Base-by-base conservation (phyloP, 2,113 vertebrate genomes). In the Aramus guarauna region DNA sequence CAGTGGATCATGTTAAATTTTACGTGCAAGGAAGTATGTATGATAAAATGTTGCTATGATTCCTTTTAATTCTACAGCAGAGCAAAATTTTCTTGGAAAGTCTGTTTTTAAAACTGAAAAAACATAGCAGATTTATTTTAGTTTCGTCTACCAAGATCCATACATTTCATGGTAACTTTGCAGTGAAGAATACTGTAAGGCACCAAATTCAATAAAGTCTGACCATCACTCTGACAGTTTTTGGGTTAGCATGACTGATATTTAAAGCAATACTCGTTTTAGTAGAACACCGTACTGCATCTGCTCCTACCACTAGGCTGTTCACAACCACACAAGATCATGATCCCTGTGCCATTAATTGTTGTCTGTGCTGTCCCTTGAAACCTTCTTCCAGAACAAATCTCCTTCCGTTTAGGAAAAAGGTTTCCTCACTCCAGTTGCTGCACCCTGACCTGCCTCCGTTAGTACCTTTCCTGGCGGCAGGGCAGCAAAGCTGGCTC, bases 101-200 rank as follows among this genome's bases (percentile, higher is more conserved):
- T 21, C 13, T 92, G 43, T 26, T 92, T 94, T 72, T 63, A 77
- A 81, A 96, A 80, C 52, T 90, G 66, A n/a, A 88, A 80, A 90
- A 87, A 63, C 20, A 48, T 3, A 91, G 56, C 32, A 81, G 29
- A 82, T 91, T 82, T 92, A 76, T 92, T 97, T 96, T 80, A 89
- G 60, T 90, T 94, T 81, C 85, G 41, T 81, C 91, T 92, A 87
- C 34, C 16, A 63, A 81, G 68, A n/a, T 66, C 43, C 47, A 55
- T 37, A 56, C 15, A 39, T 75, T 94, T 96, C 58, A 75, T 0
- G 8, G 69, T 78, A 71, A 81, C 36, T 92, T 87, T 81, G 48
- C 90, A 92, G 66, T 48, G 19, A 85, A 47, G 16, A 50, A 72
- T 53, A 75, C 8, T 60, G 59, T 78, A 87, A 82, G 60, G 58